Evolutionary conservation across 1,140 invertebrate species (phyloP).

Genomic region (Notospermus geniculatus): DNA sequence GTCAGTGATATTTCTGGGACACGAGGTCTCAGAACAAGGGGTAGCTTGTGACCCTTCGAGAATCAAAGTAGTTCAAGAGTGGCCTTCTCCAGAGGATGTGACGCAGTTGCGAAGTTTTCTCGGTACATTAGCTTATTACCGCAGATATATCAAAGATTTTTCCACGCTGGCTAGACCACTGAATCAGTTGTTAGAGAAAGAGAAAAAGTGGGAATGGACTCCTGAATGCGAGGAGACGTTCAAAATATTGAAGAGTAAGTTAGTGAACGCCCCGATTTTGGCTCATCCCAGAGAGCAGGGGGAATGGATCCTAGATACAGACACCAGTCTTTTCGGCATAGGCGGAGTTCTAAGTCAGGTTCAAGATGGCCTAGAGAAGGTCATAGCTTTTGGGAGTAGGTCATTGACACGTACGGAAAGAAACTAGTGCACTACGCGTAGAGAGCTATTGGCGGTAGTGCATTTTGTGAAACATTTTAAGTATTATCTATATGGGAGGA

Average conservation of each 20-base stretch:
- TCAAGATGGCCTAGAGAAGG: constrained; percentile 25
- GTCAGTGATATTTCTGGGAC: no score
- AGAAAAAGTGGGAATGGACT: constrained; percentile 18
- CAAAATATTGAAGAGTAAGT: constrained; percentile 30
- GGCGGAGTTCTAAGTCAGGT: constrained; percentile 39
- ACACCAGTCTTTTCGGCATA: constrained; percentile 28
- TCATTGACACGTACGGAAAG: constrained; percentile 24
- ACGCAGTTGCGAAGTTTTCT: constrained; percentile 49
- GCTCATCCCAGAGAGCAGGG: no score
- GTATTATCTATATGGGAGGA: no score
- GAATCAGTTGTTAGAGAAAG: constrained; percentile 15
- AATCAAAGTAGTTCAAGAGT: constrained; percentile 47
- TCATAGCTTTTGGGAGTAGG: constrained; percentile 30
- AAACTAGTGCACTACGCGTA: no score
- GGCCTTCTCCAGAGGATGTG: constrained; percentile 40
- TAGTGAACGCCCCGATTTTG: no score
- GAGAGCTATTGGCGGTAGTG: no score
- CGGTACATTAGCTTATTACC: constrained; percentile 54
- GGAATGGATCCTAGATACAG: constrained; percentile 33
- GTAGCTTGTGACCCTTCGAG: no score
- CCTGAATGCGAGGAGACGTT: constrained; percentile 30
- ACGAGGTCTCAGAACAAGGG: no score
- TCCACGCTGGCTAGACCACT: constrained; percentile 14
- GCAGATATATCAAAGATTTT: constrained; percentile 15
- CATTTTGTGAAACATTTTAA: no score